These are phyloP conservation scores for Clavelina lepadiformis DNA, from an alignment of 23 tunicate genomes.

Conservation along the genomic window DNA sequence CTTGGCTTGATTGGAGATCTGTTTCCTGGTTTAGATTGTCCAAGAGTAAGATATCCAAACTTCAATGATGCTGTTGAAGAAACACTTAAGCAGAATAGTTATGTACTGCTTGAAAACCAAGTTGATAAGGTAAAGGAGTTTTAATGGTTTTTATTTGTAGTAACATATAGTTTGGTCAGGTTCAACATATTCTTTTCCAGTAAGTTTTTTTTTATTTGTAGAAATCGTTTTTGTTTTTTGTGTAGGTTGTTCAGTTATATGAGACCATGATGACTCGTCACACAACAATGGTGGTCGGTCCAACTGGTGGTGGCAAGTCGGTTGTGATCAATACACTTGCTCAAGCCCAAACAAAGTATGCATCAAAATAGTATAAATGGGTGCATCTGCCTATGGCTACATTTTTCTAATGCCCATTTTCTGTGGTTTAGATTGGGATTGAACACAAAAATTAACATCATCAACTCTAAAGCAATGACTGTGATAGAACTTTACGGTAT, in stretches of 20 bases:
- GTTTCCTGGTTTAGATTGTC: conserved; percentile 97
- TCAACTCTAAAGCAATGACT: conserved; percentile 99
- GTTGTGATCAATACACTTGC: conserved; percentile 90
- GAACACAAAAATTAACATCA: conserved; percentile 62
- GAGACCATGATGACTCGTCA: conserved; percentile 99
- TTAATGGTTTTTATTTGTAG: neutral
- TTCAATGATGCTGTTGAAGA: conserved; percentile 98
- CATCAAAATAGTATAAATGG: neutral
- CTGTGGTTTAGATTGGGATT: conserved; percentile 38
- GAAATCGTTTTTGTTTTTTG: conserved; percentile 4
- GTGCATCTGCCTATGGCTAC: neutral
- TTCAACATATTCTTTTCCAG: neutral
- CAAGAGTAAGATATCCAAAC: conserved; percentile 96
- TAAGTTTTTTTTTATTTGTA: neutral
- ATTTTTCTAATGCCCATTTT: neutral
- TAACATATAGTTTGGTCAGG: neutral
- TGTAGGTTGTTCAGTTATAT: conserved; percentile 91
- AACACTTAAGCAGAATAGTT: conserved; percentile 49
- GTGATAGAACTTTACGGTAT: conserved; percentile 95
- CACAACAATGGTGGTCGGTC: conserved; percentile 98
- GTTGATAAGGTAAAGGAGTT: conserved; percentile 59
- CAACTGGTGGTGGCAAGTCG: conserved; percentile 98
- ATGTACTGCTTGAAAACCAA: conserved; percentile 84
- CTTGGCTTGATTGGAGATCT: conserved; percentile 92
- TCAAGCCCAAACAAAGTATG: conserved; percentile 95